Conservation (phyloP, 1,140 invertebrate species). For the Sarcophaga bullata region DNA sequence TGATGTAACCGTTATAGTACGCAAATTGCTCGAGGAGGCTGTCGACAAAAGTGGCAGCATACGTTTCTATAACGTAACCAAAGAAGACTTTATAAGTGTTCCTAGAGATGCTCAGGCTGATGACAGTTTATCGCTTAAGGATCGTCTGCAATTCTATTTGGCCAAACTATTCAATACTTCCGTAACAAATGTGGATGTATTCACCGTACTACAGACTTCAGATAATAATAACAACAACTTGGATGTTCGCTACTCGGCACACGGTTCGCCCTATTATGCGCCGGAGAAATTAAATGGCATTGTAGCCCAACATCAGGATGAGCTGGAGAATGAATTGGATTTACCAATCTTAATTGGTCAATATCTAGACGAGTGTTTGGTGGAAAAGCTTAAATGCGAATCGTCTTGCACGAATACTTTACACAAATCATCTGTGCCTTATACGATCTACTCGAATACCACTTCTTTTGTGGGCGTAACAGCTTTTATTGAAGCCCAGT, state of each 20-base stretch:
- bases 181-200: conserved; percentile 88
- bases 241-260: conserved; percentile 90
- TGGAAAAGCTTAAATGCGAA: conserved; percentile 78
- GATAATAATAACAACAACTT: conserved; percentile 69
- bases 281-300: conserved; percentile 87
- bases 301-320: conserved; percentile 73
- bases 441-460: conserved; percentile 86
- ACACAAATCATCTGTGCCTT: conserved; percentile 76
- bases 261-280: conserved; percentile 90
- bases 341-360: conserved; percentile 79
- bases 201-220: conserved; percentile 82
- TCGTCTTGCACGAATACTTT: conserved; percentile 79
- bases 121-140: conserved; percentile 76
- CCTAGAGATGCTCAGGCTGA: conserved; percentile 68
- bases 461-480: conserved; percentile 90
- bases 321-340: conserved; percentile 77
- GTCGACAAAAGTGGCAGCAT: conserved; percentile 91
- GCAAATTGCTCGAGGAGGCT: conserved; percentile 88
- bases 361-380: conserved; percentile 87
- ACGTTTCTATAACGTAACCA: conserved; percentile 80
- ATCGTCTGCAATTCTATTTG: conserved; percentile 75
- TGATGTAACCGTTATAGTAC: conserved; percentile 84
- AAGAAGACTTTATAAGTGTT: conserved; percentile 83
- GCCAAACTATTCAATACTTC: conserved; percentile 80
- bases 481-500: conserved; percentile 80